Evolutionary conservation across 2,888 invertebrate genomes (phyloP).

Genomic region (Ornithoptera alexandrae): DNA sequence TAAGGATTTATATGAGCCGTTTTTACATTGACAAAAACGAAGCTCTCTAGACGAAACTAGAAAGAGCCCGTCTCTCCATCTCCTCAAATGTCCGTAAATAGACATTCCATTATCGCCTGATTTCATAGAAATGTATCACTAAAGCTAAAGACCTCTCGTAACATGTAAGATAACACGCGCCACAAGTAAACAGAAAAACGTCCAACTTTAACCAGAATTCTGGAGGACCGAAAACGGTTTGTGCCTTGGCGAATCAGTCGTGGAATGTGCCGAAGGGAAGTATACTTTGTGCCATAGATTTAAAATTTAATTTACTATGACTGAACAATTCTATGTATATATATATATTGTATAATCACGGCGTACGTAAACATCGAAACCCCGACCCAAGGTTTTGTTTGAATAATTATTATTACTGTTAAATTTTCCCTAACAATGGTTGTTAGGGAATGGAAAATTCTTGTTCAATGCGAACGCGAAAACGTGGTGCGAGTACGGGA

Average conservation of each 20-base stretch:
- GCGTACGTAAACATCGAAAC: constrained; percentile 61
- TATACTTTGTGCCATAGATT: background rate
- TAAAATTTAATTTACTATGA: background rate
- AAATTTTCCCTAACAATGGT: constrained; percentile 56
- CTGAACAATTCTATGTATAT: constrained; percentile 38
- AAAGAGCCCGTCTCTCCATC: background rate
- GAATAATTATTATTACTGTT: constrained; percentile 64
- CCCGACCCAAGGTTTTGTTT: constrained; percentile 50
- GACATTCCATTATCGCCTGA: background rate
- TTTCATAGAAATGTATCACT: background rate
- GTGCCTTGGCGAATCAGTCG: background rate
- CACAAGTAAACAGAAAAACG: constrained; percentile 10
- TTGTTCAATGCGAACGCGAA: constrained; percentile 43
- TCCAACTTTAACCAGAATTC: constrained; percentile 3
- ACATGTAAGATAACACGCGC: background rate
- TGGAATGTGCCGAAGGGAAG: background rate
- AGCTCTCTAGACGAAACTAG: background rate
- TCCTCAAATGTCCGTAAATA: background rate
- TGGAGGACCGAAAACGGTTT: constrained; percentile 2
- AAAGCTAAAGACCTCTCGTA: background rate
- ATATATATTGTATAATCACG: constrained; percentile 55
- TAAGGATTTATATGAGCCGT: background rate
- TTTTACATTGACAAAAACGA: background rate
- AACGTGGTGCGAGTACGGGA: constrained; percentile 32
- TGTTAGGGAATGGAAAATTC: constrained; percentile 48